Evolutionary conservation across 2,113 vertebrate species (phyloP), one percentile per base, ranked within the genome.

Genomic region (Pelobates fuscus): DNA sequence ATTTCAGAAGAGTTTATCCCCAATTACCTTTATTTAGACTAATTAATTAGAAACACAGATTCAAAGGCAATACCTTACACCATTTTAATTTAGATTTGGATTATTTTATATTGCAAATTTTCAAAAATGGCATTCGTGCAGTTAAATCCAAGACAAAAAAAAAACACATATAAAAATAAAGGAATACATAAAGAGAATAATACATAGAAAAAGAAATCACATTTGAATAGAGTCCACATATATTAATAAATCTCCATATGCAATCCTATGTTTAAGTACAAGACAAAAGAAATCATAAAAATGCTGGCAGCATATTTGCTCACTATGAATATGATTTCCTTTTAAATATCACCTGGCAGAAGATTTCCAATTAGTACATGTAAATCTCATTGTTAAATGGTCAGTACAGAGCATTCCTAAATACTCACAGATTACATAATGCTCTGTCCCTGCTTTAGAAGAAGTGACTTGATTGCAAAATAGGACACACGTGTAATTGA

Each of bases 261-360:
- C 21, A 55, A 12, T 23, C 8, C 20, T 23, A 7, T 55, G 20
- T 55, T 55, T 10, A 55, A 23, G 21, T 6, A 23, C n/a, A 20
- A 55, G 52, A 20, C 52, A 23, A 55, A 55, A 23, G 18, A 23
- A 55, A 23, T 55, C 52, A 55, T 55, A 55, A 55, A 55, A 21
- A 55, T 55, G 52, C 52, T 10, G 52, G 20, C n/a, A 55, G 52
- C 52, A 5, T 55, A 55, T 55, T 23, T 21, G 52, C 52, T 21
- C n/a, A 55, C 52, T 55, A 49, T 49, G 17, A 17, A 18, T 17
- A 49, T 11, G 44, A 18, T 17, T 17, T 49, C 44, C 44, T 21
- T n/a, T 55, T 55, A 55, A 55, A 55, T 55, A 55, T 55, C 52
- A 55, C 52, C 52, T 55, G 52, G 52, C 52, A 55, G 52, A 20